phyloP scores from a whole-genome alignment of 2,888 invertebrate genomes.

The Phortica magna region DNA sequence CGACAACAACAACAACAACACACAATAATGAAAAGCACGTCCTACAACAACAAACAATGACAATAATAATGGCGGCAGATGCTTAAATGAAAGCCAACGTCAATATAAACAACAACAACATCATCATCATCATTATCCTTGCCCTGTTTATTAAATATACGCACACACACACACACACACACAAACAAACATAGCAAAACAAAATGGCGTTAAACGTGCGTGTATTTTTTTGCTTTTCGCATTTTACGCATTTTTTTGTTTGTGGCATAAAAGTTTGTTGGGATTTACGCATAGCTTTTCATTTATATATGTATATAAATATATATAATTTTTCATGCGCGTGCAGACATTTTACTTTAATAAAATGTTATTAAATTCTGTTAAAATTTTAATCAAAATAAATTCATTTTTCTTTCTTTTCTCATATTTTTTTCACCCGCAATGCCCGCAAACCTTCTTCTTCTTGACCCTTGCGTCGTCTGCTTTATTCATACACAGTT shows the following conservation, averaged over 20 bases:
- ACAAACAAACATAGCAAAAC: conserved; percentile 47
- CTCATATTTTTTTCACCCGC: too few species aligned
- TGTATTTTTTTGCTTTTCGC: conserved; percentile 41
- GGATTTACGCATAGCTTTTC: conserved; percentile 44
- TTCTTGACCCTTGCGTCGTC: too few species aligned
- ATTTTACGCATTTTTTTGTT: conserved; percentile 64
- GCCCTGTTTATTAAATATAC: conserved; percentile 41
- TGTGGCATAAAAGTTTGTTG: conserved; percentile 38
- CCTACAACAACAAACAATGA: conserved; percentile 27
- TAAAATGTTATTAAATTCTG: too few species aligned
- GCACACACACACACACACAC: conserved; percentile 44
- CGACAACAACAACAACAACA: conserved; percentile 34
- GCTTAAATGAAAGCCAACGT: conserved; percentile 50
- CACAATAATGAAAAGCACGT: conserved; percentile 14
- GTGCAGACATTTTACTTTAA: too few species aligned
- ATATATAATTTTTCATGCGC: too few species aligned
- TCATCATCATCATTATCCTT: conserved; percentile 43
- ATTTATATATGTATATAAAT: conserved; percentile 13
- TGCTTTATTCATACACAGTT: too few species aligned
- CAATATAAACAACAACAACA: conserved; percentile 46
- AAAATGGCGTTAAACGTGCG: conserved; percentile 65
- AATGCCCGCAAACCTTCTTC: too few species aligned
- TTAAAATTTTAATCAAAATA: too few species aligned
- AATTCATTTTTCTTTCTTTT: conserved; percentile 36
- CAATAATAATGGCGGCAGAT: conserved; percentile 25